These are phyloP conservation scores for Hippocampus barbouri DNA, from an alignment of 2,113 vertebrate genomes.

Conservation along the genomic window DNA sequence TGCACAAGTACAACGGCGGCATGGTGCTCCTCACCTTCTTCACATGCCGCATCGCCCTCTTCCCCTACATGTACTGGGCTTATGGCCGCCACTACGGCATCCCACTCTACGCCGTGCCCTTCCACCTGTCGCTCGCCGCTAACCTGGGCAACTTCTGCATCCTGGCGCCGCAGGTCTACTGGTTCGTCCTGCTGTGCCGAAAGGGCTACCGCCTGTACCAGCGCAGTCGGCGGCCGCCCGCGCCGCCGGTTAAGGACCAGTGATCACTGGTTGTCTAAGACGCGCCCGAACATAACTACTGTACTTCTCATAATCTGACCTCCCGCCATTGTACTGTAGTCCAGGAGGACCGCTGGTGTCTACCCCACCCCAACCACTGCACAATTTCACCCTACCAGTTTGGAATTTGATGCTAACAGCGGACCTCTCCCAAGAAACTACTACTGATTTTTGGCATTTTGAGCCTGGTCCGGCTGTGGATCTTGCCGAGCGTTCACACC, in stretches of 20 bases:
- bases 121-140: constrained; percentile 81
- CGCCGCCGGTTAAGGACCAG: constrained; percentile 55
- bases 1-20: constrained; percentile 89
- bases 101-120: constrained; percentile 80
- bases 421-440: constrained; percentile 26
- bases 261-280: constrained; percentile 43
- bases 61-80: constrained; percentile 94
- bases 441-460: constrained; percentile 4
- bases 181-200: constrained; percentile 89
- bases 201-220: constrained; percentile 84
- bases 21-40: constrained; percentile 89
- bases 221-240: constrained; percentile 50
- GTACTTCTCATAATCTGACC: constrained; percentile 26
- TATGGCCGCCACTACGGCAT: constrained; percentile 81
- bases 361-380: constrained; percentile 28
- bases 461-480: constrained; percentile 1
- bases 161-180: constrained; percentile 94
- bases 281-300: constrained; percentile 43
- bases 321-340: constrained; percentile 52
- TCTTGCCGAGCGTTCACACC: background rate
- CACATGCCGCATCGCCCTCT: constrained; percentile 88
- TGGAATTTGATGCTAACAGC: constrained; percentile 39
- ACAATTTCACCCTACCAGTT: constrained; percentile 48
- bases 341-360: constrained; percentile 58
- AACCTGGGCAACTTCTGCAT: constrained; percentile 86